Evolutionary conservation across 1,140 invertebrate species (phyloP).

Genomic region (Listronotus bonariensis): DNA sequence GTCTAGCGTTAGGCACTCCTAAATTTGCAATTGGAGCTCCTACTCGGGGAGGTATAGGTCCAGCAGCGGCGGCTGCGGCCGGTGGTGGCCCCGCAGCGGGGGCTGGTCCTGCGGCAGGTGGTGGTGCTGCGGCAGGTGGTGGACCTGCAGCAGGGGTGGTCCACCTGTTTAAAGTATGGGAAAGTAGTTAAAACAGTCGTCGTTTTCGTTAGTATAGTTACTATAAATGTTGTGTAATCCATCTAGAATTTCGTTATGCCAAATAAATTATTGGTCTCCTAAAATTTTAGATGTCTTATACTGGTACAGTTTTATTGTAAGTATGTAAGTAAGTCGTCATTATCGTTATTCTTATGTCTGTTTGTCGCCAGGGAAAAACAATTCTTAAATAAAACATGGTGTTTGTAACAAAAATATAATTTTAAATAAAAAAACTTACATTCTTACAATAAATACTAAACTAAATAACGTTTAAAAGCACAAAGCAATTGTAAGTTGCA

Average conservation of each 20-base stretch:
- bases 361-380: background rate
- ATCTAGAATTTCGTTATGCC: no score
- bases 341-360: background rate
- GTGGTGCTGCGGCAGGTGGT: constrained; percentile 11
- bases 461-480: no score
- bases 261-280: no score
- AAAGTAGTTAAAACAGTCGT: background rate
- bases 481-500: background rate
- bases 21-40: background rate
- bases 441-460: constrained; percentile 26
- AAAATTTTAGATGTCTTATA: no score
- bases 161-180: background rate
- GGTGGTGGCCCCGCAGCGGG: constrained; percentile 25
- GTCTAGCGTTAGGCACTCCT: background rate
- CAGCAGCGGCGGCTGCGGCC: constrained; percentile 25
- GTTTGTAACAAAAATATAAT: background rate
- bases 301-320: constrained; percentile 11
- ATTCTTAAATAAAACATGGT: background rate
- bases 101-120: constrained; percentile 27
- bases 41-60: constrained; percentile 20
- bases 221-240: no score
- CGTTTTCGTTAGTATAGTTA: no score
- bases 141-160: background rate
- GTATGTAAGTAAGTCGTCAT: constrained; percentile 26
- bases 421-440: constrained; percentile 24